Evolutionary conservation across 2,113 vertebrate species (phyloP).

Genomic region (Proteles cristata): DNA sequence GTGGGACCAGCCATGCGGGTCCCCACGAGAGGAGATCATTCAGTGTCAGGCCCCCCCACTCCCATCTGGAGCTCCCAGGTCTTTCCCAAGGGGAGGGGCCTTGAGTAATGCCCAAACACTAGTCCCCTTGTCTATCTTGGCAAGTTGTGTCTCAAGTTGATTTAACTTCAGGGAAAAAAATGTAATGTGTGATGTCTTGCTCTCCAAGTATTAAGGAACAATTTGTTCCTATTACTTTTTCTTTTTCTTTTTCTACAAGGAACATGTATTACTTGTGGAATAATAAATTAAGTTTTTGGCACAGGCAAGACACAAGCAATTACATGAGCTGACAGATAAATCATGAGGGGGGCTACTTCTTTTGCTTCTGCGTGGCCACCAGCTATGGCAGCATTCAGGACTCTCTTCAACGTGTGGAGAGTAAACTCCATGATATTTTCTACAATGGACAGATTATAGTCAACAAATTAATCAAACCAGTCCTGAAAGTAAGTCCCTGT

Average conservation of each 20-base stretch:
- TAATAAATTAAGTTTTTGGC: constrained; percentile 68
- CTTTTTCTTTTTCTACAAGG: constrained; percentile 48
- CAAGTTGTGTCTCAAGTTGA: not conserved
- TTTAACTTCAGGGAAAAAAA: constrained; percentile 28
- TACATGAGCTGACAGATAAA: constrained; percentile 64
- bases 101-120: not conserved
- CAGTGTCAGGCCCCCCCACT: not conserved
- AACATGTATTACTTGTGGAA: constrained; percentile 59
- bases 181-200: constrained; percentile 23
- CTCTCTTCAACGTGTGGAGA: not conserved
- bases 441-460: not conserved
- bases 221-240: constrained; percentile 66
- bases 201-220: constrained; percentile 59
- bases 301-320: constrained; percentile 64
- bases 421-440: constrained; percentile 8
- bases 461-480: not conserved
- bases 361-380: constrained; percentile 10
- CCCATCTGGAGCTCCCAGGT: too few species aligned
- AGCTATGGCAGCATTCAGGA: not conserved
- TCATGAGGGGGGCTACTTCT: not conserved
- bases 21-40: not conserved
- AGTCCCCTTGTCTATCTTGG: not conserved
- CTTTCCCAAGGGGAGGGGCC: not conserved
- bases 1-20: accelerated
- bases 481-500: not conserved